Percentiles rank a stretch among this genome's conserved stretches.
phyloP scores from a whole-genome alignment of 1,140 invertebrate species.

The Tachypleus tridentatus region DNA sequence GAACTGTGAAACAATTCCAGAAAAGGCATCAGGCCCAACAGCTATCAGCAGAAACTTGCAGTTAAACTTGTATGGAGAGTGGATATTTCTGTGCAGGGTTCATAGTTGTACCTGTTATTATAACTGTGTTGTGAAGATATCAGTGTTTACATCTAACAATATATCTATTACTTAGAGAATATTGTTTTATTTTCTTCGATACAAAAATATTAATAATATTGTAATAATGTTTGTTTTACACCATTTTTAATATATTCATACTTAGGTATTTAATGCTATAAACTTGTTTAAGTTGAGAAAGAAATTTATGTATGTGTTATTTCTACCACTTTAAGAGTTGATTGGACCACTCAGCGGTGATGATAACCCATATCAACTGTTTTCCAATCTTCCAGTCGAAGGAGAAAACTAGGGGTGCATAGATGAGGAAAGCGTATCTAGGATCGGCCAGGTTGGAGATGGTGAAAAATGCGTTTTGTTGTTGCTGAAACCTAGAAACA shows the following conservation, averaged over 20 bases:
- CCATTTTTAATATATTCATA: slow-evolving; percentile 12
- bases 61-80: too few species aligned
- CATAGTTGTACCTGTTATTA: too few species aligned
- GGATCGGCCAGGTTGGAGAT: slow-evolving; percentile 40
- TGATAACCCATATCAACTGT: slow-evolving; percentile 34
- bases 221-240: background rate
- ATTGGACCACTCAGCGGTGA: slow-evolving; percentile 42
- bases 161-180: background rate
- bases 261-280: too few species aligned
- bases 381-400: slow-evolving; percentile 33
- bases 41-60: too few species aligned
- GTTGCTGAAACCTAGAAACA: slow-evolving; percentile 29
- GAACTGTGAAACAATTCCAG: too few species aligned
- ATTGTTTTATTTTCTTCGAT: background rate
- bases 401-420: slow-evolving; percentile 38
- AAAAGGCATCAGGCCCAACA: too few species aligned
- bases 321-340: slow-evolving; percentile 39
- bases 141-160: too few species aligned
- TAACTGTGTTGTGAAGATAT: too few species aligned
- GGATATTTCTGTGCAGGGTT: too few species aligned
- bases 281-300: too few species aligned
- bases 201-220: background rate
- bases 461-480: slow-evolving; percentile 34
- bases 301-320: too few species aligned
- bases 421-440: slow-evolving; percentile 37